Evolutionary conservation across 2,888 invertebrate species (phyloP), one percentile per base, ranked within the genome.

Genomic region (Sesia bembeciformis): DNA sequence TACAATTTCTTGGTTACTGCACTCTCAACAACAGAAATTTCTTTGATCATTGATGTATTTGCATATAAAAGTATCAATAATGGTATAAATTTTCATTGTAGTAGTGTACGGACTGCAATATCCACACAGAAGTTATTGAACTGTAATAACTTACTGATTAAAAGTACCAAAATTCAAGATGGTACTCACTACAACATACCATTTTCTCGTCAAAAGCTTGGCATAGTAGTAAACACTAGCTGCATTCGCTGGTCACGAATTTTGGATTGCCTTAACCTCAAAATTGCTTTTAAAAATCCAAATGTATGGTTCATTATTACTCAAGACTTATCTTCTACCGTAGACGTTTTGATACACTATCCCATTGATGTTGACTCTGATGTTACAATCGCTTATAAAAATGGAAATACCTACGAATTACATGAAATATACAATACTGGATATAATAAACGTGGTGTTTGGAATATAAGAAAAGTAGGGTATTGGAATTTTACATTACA

Each of bases 401-500:
- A 57, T 1, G 56, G 66, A 8, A 62, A 60, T 4, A 56, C 57
- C 23, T 80, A 69, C 59, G 57, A 66, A 7, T 70, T 91, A 40
- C 80, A 83, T 59, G 91, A 91, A 66, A 70, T 84, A 4, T 91
- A 87, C 73, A 92, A 90, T 65, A 92, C 91, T 3, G 92, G 92
- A 0, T 85, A 76, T 57, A 79, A 80, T 56, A 90, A 84, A 57
- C 85, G 90, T 40, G 92, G 93, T 1, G 70, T 68, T 57, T 75
- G 91, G 54, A 80, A 85, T 63, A 67, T 91, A 4, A 77, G 73
- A 43, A 62, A 83, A 61, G 70, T 91, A 55, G 93, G 93, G 40
- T 70, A 65, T 61, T 92, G 89, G 82, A 74, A 82, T 66, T 54
- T 64, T 4, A 57, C 62, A 49, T 58, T 90, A 61, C 57, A 74